phyloP scores from a whole-genome alignment of 1,140 invertebrate genomes.

The Pollicipes pollicipes region DNA sequence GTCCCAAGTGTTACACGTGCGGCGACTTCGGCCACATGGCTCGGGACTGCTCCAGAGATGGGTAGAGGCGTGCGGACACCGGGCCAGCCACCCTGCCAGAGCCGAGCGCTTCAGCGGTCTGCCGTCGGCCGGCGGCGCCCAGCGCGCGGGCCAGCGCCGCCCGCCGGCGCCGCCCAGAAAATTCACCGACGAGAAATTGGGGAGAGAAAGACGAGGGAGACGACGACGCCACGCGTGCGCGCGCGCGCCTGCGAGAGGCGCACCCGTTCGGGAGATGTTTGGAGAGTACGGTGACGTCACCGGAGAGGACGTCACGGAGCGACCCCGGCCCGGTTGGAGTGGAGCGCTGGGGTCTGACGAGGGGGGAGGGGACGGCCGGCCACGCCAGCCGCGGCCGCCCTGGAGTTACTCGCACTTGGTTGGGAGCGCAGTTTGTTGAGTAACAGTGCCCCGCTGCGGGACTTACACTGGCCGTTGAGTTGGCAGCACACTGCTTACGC shows the following conservation, averaged over 20 bases:
- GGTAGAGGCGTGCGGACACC: not conserved
- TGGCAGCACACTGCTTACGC: too few species aligned
- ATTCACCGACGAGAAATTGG: not conserved
- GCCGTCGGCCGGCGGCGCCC: too few species aligned
- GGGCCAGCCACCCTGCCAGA: too few species aligned
- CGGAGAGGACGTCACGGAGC: not conserved
- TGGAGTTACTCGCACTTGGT: too few species aligned
- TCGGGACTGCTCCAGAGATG: conserved; percentile 13
- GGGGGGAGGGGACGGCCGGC: not conserved
- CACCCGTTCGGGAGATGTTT: not conserved
- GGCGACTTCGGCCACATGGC: not conserved
- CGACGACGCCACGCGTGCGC: too few species aligned
- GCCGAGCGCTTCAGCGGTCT: not conserved
- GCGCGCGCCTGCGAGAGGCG: not conserved
- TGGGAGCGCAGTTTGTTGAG: too few species aligned
- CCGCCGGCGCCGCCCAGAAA: not conserved
- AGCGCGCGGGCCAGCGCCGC: too few species aligned
- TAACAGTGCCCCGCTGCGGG: too few species aligned
- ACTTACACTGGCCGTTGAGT: too few species aligned
- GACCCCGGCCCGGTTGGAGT: not conserved
- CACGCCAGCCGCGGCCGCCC: not conserved
- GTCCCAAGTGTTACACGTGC: conserved; percentile 12
- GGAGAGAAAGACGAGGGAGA: conserved; percentile 1
- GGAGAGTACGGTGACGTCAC: not conserved
- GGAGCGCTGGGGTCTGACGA: not conserved